Percentiles rank a stretch among this genome's conserved stretches.
phyloP scores from a whole-genome alignment of 2,888 invertebrate species.

The Colletes collaris region DNA sequence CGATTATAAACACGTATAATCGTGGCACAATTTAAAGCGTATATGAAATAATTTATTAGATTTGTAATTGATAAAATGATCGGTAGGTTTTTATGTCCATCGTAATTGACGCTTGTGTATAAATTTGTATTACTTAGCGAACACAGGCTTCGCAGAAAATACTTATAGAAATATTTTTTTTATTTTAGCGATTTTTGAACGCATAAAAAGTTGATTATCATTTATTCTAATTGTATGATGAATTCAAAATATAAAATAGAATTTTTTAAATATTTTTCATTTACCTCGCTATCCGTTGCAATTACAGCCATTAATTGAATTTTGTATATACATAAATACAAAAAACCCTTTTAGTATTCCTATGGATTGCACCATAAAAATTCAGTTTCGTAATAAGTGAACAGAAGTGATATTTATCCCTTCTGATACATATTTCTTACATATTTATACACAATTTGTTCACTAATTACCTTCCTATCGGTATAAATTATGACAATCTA shows the following conservation, averaged over 20 bases:
- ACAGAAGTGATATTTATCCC: background rate
- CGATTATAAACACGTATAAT: background rate
- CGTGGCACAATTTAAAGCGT: no score
- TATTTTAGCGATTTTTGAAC: background rate
- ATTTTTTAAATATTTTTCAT: background rate
- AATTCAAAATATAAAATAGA: background rate
- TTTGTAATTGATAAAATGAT: no score
- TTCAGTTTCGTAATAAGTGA: background rate
- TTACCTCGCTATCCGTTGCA: background rate
- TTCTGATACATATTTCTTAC: background rate
- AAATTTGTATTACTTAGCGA: no score
- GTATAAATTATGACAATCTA: background rate
- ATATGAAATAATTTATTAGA: no score
- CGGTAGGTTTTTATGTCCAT: no score
- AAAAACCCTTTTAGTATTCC: background rate
- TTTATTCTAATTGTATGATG: background rate
- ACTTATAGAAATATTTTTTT: no score
- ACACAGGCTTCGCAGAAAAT: no score
- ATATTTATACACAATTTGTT: background rate
- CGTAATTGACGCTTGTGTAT: no score
- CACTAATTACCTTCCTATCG: background rate
- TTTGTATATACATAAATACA: background rate
- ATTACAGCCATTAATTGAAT: background rate
- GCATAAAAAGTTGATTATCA: background rate
- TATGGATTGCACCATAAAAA: background rate